A percentile compares a stretch with the other conserved stretches of the same genome.
These are phyloP conservation scores for Coremacera marginata DNA, from an alignment of 2,888 invertebrate species.

Conservation along the genomic window DNA sequence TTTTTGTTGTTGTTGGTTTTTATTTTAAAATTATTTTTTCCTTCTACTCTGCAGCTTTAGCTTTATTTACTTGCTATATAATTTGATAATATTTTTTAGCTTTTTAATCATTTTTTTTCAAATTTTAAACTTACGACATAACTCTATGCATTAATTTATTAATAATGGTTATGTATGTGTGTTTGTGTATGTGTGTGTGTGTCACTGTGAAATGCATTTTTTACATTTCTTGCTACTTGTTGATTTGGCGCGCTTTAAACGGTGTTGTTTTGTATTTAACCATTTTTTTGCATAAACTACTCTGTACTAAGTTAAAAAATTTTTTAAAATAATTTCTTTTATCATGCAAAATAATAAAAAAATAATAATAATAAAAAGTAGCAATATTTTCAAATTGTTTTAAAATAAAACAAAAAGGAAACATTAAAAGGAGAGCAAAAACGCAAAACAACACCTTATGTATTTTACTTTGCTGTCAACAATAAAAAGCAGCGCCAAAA, in stretches of 20 bases:
- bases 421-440: neutral
- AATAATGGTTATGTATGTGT: conserved; percentile 32
- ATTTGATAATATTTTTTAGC: conserved; percentile 23
- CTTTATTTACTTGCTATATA: conserved; percentile 10
- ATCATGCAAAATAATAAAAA: neutral
- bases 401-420: neutral
- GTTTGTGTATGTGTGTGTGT: conserved; percentile 18
- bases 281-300: neutral
- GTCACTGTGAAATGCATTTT: neutral
- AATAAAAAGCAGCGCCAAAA: neutral
- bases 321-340: neutral
- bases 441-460: neutral
- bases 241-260: neutral
- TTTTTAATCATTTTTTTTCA: conserved; percentile 41
- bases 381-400: neutral
- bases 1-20: conserved; percentile 42
- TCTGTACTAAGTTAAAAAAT: neutral
- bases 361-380: neutral
- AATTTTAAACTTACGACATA: conserved; percentile 32
- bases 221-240: neutral
- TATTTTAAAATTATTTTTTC: conserved; percentile 45
- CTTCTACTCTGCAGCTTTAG: conserved; percentile 19
- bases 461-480: neutral
- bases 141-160: conserved; percentile 29
- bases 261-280: neutral